These are phyloP conservation scores for Drosophila antonietae DNA, from an alignment of 2,888 invertebrate genomes.

Conservation along the genomic window DNA sequence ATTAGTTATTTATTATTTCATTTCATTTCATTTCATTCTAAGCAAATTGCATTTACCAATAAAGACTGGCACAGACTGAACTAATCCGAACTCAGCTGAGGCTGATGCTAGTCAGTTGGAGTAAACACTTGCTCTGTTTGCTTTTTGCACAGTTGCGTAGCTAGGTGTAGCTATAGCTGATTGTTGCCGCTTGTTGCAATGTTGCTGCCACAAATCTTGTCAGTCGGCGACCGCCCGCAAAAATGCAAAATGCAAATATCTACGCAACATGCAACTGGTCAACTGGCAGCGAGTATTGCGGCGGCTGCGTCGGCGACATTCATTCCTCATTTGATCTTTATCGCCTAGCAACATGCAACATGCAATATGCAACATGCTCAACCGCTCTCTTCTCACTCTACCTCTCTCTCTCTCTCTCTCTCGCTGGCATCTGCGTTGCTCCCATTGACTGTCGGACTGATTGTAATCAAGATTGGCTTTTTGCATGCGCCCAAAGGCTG, in stretches of 20 bases:
- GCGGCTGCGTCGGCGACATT: constrained; percentile 73
- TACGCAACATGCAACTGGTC: constrained; percentile 70
- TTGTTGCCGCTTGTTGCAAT: constrained; percentile 46
- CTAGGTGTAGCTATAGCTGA: constrained; percentile 34
- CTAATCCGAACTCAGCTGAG: background rate
- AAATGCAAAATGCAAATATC: constrained; percentile 74
- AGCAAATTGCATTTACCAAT: constrained; percentile 16
- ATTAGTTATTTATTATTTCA: background rate
- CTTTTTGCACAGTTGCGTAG: background rate
- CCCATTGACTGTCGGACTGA: constrained; percentile 62
- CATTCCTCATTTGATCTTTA: constrained; percentile 81
- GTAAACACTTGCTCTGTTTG: constrained; percentile 45
- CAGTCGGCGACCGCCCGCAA: constrained; percentile 59
- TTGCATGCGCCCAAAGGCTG: constrained; percentile 66
- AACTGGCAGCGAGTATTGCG: constrained; percentile 26
- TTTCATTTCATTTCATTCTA: no score
- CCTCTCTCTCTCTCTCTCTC: background rate
- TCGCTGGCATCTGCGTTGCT: constrained; percentile 33
- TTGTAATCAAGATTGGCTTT: constrained; percentile 80
- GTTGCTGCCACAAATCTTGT: constrained; percentile 72
- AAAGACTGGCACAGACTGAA: background rate
- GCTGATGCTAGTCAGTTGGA: constrained; percentile 5
- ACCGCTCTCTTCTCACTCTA: background rate
- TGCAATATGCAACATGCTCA: constrained; percentile 31
- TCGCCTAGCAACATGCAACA: constrained; percentile 77